These are phyloP conservation scores for Rhodophaea formosa DNA, from an alignment of 2,888 invertebrate genomes.

Conservation along the genomic window DNA sequence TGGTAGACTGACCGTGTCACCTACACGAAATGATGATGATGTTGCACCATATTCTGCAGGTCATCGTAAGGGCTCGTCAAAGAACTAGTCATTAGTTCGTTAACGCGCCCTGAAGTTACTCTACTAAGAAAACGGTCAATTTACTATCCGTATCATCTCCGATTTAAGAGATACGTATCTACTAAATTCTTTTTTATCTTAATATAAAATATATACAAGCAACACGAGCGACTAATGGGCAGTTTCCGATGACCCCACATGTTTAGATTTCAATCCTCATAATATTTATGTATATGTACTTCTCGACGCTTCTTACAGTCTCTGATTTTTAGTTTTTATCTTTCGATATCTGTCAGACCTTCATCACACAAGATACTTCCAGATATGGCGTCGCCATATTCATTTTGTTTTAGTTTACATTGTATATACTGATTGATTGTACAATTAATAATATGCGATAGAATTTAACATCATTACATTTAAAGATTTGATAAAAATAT, in stretches of 20 bases:
- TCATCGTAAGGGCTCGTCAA: too few relatives aligned
- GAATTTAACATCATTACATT: too few relatives aligned
- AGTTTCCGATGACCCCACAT: not conserved
- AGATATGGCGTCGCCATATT: constrained; percentile 44
- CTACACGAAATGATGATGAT: too few relatives aligned
- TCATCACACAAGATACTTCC: constrained; percentile 43
- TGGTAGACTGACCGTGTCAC: too few relatives aligned
- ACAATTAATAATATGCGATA: not conserved
- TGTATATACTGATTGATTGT: constrained; percentile 25
- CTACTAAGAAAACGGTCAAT: too few relatives aligned
- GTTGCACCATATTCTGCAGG: too few relatives aligned
- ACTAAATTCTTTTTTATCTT: too few relatives aligned
- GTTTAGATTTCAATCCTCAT: constrained; percentile 19
- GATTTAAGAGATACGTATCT: too few relatives aligned
- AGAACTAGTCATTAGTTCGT: too few relatives aligned
- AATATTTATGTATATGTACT: constrained; percentile 28
- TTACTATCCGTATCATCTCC: too few relatives aligned
- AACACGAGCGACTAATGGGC: not conserved
- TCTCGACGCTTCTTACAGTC: constrained; percentile 20
- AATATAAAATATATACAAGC: too few relatives aligned
- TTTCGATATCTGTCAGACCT: constrained; percentile 27
- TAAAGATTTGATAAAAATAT: not conserved
- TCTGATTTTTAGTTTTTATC: constrained; percentile 16
- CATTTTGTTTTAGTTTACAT: constrained; percentile 44
- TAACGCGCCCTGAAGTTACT: too few relatives aligned